Base-by-base conservation (phyloP, 2,888 invertebrate species). In the Cepaea hortensis region DNA sequence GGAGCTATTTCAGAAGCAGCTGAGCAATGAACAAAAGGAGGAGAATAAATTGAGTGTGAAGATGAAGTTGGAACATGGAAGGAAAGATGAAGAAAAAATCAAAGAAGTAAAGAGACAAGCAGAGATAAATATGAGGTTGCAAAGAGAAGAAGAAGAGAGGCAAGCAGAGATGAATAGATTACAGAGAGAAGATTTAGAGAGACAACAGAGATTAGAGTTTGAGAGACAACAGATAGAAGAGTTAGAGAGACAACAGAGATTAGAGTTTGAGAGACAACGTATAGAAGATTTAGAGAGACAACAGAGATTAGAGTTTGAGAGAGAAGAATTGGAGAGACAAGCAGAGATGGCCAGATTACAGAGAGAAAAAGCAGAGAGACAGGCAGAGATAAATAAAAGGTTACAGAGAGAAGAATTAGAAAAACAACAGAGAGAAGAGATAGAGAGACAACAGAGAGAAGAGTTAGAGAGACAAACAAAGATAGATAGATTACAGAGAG, bases 351-450 rank as follows among this genome's bases (percentile, higher is more conserved):
- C 6, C 13, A n/a, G 55, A 55, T 55, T 55, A 55, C 55, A 55
- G 65, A 77, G 81, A 61, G 77, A 7, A 18, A 75, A 76, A 75
- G 48, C 3, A 35, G 80, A 70, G 62, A 35, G 75, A 68, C 62
- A 82, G 65, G 72, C 73, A 65, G 80, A 75, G 7, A n/a, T 77
- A 76, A 50, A 68, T 18, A 65, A 62, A 61, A 75, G 35, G 23
- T 48, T 77, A 3, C 50, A 85, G 70, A 81, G 75, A 77, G 18
- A 85, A 20, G 73, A 85, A 61, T 18, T 35, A 83, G 85, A 20
- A 81, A 84, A 48, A 83, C 84, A 75, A 65, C 82, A 48, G 72
- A 48, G 82, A 50, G 73, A 86, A 88, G 85, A 88, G 85, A 88
- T 75, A 55, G 76, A 81, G 77, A 84, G 61, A 81, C 76, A 87